phyloP scores from a whole-genome alignment of 1,140 invertebrate species.

The Plutomurus gul region DNA sequence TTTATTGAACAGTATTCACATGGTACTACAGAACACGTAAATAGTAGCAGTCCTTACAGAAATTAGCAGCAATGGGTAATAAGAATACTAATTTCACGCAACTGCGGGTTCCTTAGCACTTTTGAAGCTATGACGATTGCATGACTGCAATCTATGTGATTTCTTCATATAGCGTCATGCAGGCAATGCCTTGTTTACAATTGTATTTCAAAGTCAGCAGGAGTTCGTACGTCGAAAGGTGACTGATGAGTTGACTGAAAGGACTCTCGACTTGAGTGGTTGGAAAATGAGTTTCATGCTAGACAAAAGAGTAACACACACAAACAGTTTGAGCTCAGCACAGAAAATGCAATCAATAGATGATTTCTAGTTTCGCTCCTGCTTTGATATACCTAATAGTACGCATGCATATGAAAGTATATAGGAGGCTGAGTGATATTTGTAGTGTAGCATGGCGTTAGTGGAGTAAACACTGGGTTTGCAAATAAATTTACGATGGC shows the following conservation, averaged over 20 bases:
- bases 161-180: too few species aligned
- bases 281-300: constrained; percentile 5
- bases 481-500: too few species aligned
- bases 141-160: too few species aligned
- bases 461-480: too few species aligned
- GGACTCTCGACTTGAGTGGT: background rate
- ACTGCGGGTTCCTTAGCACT: too few species aligned
- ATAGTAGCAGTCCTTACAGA: too few species aligned
- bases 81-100: too few species aligned
- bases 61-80: too few species aligned
- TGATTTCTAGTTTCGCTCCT: background rate
- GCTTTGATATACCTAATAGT: background rate
- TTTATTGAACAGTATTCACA: too few species aligned
- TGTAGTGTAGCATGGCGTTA: too few species aligned
- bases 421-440: background rate
- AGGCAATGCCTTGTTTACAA: background rate
- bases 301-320: constrained; percentile 8
- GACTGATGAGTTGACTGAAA: background rate
- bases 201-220: background rate
- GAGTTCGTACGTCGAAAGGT: constrained; percentile 8
- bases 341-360: background rate
- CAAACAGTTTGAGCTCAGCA: background rate
- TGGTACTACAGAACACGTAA: too few species aligned
- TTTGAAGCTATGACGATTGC: too few species aligned
- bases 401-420: background rate